phyloP scores from a whole-genome alignment of 2,888 invertebrate genomes.

The Sinohyriopsis cumingii region DNA sequence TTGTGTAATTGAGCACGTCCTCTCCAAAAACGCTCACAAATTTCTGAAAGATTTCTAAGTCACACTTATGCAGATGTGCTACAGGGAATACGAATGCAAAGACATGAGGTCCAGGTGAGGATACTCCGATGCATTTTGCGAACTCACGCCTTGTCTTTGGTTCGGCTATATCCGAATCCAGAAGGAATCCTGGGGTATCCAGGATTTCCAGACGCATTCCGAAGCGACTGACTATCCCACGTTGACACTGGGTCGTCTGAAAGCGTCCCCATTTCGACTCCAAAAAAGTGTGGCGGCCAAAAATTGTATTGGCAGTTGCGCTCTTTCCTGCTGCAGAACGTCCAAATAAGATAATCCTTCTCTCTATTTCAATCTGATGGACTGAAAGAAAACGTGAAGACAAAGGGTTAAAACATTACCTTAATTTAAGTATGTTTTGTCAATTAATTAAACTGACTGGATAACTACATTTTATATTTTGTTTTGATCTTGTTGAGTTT shows the following conservation, averaged over 20 bases:
- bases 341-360: slow-evolving; percentile 32
- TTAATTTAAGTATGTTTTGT: no score
- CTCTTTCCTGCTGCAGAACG: slow-evolving; percentile 32
- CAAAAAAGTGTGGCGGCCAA: slow-evolving; percentile 32
- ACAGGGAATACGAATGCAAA: slow-evolving; percentile 41
- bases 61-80: slow-evolving; percentile 41
- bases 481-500: no score
- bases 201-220: slow-evolving; percentile 30
- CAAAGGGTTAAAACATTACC: no score
- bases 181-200: slow-evolving; percentile 35
- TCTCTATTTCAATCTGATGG: slow-evolving; percentile 22
- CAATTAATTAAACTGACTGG: no score
- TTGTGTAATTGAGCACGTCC: slow-evolving; percentile 29
- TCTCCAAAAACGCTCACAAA: slow-evolving; percentile 33
- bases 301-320: slow-evolving; percentile 34
- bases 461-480: no score
- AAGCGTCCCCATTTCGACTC: slow-evolving; percentile 39
- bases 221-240: slow-evolving; percentile 24
- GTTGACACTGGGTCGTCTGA: slow-evolving; percentile 37
- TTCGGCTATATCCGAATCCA: slow-evolving; percentile 28
- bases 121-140: slow-evolving; percentile 30
- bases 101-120: slow-evolving; percentile 37
- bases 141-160: slow-evolving; percentile 35
- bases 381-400: slow-evolving; percentile 9
- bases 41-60: slow-evolving; percentile 37